These are phyloP conservation scores for Arenaria interpres DNA, from an alignment of 2,113 vertebrate species.

Conservation along the genomic window DNA sequence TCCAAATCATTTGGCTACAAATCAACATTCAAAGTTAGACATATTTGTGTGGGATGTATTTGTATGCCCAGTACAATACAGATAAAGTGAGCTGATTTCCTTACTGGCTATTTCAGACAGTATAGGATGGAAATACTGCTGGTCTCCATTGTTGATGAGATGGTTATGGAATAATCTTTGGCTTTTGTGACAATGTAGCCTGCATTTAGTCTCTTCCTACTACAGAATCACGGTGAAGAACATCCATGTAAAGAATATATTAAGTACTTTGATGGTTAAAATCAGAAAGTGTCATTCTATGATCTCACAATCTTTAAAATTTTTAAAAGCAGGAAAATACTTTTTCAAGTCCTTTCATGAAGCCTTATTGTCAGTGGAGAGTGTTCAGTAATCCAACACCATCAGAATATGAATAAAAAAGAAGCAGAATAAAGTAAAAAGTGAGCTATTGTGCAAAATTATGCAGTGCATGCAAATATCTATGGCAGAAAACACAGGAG, in stretches of 20 bases:
- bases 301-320: neutral
- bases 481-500: neutral
- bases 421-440: neutral
- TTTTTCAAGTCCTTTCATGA: neutral
- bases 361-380: too few species aligned
- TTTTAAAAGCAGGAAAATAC: neutral
- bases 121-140: conserved; percentile 83
- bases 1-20: conserved; percentile 82
- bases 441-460: neutral
- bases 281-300: neutral
- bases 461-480: neutral
- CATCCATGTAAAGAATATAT: conserved; percentile 62
- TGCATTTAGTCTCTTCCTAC: conserved; percentile 80
- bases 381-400: neutral
- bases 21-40: neutral
- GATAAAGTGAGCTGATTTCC: neutral
- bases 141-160: conserved; percentile 85
- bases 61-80: neutral
- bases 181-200: conserved; percentile 86
- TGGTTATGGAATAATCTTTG: conserved; percentile 86
- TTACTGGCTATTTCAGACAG: conserved; percentile 86
- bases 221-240: conserved; percentile 81
- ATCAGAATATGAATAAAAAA: neutral
- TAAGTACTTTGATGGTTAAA: neutral
- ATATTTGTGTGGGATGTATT: neutral